Percentiles rank a stretch among this genome's conserved stretches.
These are phyloP conservation scores for Pipistrellus nathusii DNA, from an alignment of 2,797 vertebrate genomes.

Conservation along the genomic window DNA sequence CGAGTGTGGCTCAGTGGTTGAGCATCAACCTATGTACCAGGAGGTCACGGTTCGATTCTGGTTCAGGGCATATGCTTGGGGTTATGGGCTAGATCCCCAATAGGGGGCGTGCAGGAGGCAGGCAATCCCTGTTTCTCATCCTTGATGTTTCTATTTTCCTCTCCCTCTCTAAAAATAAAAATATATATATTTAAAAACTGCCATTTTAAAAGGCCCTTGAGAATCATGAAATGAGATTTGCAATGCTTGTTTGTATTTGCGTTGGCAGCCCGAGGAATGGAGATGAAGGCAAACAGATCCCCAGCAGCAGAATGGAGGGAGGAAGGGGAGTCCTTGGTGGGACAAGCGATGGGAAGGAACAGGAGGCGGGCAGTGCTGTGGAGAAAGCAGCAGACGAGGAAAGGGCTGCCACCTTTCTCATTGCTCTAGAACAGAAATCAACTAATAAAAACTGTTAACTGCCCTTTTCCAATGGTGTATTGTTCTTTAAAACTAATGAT, in stretches of 20 bases:
- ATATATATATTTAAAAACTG: not conserved
- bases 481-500: conserved; percentile 14
- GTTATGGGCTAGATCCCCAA: too few species aligned
- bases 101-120: too few species aligned
- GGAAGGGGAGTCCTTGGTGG: not conserved
- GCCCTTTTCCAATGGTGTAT: not conserved
- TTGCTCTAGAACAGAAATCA: conserved; percentile 15
- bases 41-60: too few species aligned
- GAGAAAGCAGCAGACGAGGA: not conserved
- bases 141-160: too few species aligned
- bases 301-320: not conserved
- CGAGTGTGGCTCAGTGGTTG: too few species aligned
- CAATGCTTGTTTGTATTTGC: conserved; percentile 37
- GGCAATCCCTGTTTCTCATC: too few species aligned
- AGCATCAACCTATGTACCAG: too few species aligned
- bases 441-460: not conserved
- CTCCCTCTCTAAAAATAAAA: too few species aligned
- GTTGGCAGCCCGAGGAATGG: not conserved
- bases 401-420: too few species aligned
- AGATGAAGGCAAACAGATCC: not conserved
- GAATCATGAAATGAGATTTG: not conserved
- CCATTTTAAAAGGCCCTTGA: not conserved
- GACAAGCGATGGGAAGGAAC: not conserved
- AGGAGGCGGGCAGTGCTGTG: not conserved
- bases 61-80: too few species aligned